Percentiles rank a stretch among this genome's conserved stretches.
Evolutionary conservation across 2,888 invertebrate genomes (phyloP).

Genomic region (Brachypterus glaber): DNA sequence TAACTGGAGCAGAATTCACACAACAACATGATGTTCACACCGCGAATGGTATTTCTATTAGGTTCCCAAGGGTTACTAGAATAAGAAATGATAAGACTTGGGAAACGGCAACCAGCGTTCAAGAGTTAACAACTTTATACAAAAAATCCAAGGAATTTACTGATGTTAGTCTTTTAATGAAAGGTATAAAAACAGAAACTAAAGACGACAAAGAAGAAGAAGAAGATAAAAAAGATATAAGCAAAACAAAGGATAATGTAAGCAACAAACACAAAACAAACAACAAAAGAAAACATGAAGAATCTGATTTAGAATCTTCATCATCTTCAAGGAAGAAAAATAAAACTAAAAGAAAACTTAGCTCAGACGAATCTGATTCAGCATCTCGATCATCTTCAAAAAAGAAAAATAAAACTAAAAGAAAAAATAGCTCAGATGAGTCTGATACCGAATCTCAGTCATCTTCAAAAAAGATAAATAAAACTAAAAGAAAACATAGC

Average conservation of each 20-base stretch:
- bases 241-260: background rate
- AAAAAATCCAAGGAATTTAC: slow-evolving; percentile 58
- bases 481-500: too few relatives aligned
- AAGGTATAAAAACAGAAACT: slow-evolving; percentile 36
- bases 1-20: slow-evolving; percentile 76
- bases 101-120: slow-evolving; percentile 70
- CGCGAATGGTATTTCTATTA: slow-evolving; percentile 85
- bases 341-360: background rate
- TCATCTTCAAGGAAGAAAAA: background rate
- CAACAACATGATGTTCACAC: slow-evolving; percentile 72
- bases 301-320: background rate
- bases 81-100: slow-evolving; percentile 79
- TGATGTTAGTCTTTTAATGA: slow-evolving; percentile 48
- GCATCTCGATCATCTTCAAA: too few relatives aligned
- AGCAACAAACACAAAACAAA: background rate
- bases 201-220: too few relatives aligned
- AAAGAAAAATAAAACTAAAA: too few relatives aligned
- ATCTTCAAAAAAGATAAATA: too few relatives aligned
- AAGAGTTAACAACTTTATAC: slow-evolving; percentile 60
- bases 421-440: too few relatives aligned
- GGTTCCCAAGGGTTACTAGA: slow-evolving; percentile 82
- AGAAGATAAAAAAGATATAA: too few relatives aligned
- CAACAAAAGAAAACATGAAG: background rate
- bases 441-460: too few relatives aligned
- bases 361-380: background rate